A percentile compares a stretch with the other conserved stretches of the same genome.
Evolutionary conservation across 2,888 invertebrate species (phyloP).

Genomic region (Hirtodrosophila alboralis): DNA sequence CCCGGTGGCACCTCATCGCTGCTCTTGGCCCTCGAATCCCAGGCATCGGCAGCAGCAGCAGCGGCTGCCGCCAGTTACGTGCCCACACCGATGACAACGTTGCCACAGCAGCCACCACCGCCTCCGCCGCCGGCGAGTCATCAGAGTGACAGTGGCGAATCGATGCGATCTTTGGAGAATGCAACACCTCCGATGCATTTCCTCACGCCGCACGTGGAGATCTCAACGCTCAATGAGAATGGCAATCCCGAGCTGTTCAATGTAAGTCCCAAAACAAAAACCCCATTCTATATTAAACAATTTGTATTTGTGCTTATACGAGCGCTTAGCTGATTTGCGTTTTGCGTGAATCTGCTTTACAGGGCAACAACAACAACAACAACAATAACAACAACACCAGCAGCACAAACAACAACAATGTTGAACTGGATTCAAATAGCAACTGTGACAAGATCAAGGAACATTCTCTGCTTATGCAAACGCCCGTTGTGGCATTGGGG

Average conservation of each 20-base stretch:
- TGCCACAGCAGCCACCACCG: conserved; percentile 8
- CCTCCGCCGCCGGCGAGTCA: conserved; percentile 87
- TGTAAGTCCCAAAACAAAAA: conserved; percentile 73
- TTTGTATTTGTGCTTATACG: conserved; percentile 11
- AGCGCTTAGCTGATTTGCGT: conserved; percentile 80
- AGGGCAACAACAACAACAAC: conserved; percentile 69
- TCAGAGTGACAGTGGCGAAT: conserved; percentile 93
- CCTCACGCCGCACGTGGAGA: conserved; percentile 95
- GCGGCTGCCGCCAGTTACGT: conserved; percentile 84
- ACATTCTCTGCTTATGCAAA: conserved; percentile 65
- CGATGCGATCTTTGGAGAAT: conserved; percentile 92
- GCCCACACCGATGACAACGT: conserved; percentile 78
- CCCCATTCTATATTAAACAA: no score
- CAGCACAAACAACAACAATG: conserved; percentile 31
- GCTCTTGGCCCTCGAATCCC: conserved; percentile 87
- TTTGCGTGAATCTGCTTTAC: conserved; percentile 83
- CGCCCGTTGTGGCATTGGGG: conserved; percentile 54
- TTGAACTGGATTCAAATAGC: conserved; percentile 42
- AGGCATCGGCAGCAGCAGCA: conserved; percentile 86
- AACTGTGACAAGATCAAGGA: conserved; percentile 62
- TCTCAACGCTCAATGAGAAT: conserved; percentile 94
- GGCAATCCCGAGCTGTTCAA: conserved; percentile 87
- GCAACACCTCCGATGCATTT: conserved; percentile 96
- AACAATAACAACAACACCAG: conserved; percentile 35
- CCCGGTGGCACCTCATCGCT: conserved; percentile 91